Base-by-base conservation (phyloP, 2,888 invertebrate genomes). In the Mechanitis mazaeus region DNA sequence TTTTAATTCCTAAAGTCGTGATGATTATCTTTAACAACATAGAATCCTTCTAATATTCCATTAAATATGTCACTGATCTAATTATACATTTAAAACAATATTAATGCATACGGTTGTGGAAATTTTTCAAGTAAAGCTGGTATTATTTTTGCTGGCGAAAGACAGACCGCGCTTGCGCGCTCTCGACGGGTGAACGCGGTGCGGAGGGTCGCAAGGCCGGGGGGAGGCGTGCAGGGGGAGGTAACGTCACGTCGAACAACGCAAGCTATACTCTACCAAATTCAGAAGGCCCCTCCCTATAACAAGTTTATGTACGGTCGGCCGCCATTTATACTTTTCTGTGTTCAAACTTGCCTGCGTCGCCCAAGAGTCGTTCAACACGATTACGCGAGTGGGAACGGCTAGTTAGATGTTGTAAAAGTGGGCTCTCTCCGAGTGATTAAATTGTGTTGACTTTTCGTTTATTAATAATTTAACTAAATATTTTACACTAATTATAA, bases 191-290 rank as follows among this genome's bases (percentile, higher is more conserved):
- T 72, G 74, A 69, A 73, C 71, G 83, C 75, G 84, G 83, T 68
- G 85, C 68, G 81, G 84, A 77, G 84, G 83, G 83, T 79, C 80
- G 85, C 89, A 88, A 87, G 88, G 87, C 84, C 85, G 84, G 82
- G 77, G 82, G 72, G 85, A 77, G 78, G 83, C 66, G 78, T 38
- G 80, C 75, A 80, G 83, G 81, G 84, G 71, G 81, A 72, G 81
- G 81, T 78, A 79, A 87, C 85, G 85, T 88, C 87, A 88, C 81
- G 83, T 84, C 86, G 87, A 87, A 88, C 86, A 86, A 87, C 87
- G 84, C 83, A 84, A 79, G 73, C 75, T 68, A 75, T 77, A 88
- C 72, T 65, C 85, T 74, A 70, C 83, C 69, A 81, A 84, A 78
- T 86, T 77, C 67, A 80, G 73, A 74, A 81, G 80, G 61, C 67